These are phyloP conservation scores for Boleophthalmus pectinirostris DNA, from an alignment of 2,113 vertebrate genomes.

Conservation along the genomic window DNA sequence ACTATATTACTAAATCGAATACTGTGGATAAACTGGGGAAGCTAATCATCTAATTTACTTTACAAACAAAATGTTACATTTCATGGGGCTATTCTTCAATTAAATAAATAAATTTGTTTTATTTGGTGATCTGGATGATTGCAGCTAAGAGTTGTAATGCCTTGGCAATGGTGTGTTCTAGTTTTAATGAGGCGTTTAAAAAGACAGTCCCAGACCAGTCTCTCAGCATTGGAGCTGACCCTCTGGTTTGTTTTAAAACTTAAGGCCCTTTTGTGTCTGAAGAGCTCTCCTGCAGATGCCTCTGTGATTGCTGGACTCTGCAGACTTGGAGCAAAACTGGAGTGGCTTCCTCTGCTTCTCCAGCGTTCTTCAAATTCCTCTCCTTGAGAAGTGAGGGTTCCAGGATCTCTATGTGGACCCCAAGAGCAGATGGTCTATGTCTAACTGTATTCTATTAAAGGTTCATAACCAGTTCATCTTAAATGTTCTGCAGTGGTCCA, in stretches of 20 bases:
- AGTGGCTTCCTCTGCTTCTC: conserved; percentile 21
- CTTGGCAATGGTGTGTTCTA: not conserved
- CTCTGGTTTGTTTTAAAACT: not conserved
- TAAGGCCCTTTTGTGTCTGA: not conserved
- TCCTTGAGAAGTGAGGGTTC: conserved; percentile 44
- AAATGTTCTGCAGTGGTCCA: too few species aligned
- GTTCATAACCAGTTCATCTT: too few species aligned
- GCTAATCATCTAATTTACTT: not conserved
- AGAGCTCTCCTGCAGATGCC: not conserved
- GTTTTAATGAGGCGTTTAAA: not conserved
- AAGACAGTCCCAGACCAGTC: not conserved
- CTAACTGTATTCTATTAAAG: conserved; percentile 54
- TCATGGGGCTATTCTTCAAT: too few species aligned
- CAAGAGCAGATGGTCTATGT: conserved; percentile 85
- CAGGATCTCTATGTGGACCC: conserved; percentile 47
- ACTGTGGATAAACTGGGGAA: not conserved
- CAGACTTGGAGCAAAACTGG: not conserved
- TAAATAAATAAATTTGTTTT: not conserved
- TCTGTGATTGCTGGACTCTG: conserved; percentile 34
- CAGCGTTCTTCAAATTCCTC: conserved; percentile 21
- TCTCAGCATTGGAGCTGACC: not conserved
- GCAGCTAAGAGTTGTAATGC: not conserved
- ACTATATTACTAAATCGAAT: not conserved
- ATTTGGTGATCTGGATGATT: too few species aligned
- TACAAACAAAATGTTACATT: not conserved